These are phyloP conservation scores for Sussaba pulchella DNA, from an alignment of 2,888 invertebrate genomes.

Conservation along the genomic window DNA sequence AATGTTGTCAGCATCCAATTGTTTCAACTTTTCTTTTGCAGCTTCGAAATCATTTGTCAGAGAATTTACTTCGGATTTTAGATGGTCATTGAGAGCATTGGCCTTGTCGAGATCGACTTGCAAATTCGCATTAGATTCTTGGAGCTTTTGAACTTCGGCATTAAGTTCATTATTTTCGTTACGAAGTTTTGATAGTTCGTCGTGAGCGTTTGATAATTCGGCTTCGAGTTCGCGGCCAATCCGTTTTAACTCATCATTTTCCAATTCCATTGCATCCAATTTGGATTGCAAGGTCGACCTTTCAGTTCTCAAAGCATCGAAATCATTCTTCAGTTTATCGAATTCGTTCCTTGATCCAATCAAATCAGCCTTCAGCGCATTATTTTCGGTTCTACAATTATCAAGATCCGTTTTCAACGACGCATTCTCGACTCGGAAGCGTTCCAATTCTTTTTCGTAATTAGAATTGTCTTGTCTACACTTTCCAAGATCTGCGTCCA, in stretches of 20 bases:
- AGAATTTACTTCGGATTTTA: constrained; percentile 25
- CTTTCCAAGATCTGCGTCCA: constrained; percentile 53
- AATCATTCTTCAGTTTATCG: constrained; percentile 44
- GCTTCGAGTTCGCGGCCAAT: constrained; percentile 27
- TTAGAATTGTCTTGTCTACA: constrained; percentile 37
- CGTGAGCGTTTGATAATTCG: constrained; percentile 45
- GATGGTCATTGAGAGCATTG: constrained; percentile 49
- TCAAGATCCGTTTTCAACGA: constrained; percentile 57
- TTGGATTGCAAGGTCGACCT: constrained; percentile 45
- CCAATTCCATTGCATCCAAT: constrained; percentile 41
- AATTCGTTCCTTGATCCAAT: constrained; percentile 53
- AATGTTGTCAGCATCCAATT: constrained; percentile 56
- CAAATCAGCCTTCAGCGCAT: constrained; percentile 48
- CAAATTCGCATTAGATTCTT: constrained; percentile 57
- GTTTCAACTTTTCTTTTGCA: constrained; percentile 53
- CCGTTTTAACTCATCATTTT: constrained; percentile 61
- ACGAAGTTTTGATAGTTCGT: constrained; percentile 48
- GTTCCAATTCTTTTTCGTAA: constrained; percentile 45
- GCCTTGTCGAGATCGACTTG: constrained; percentile 57
- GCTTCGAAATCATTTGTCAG: constrained; percentile 53
- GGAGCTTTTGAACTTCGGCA: constrained; percentile 56
- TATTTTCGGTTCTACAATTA: constrained; percentile 33
- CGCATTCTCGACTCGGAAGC: constrained; percentile 41
- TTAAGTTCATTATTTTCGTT: constrained; percentile 46
- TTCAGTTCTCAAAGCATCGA: constrained; percentile 53